phyloP scores from a whole-genome alignment of 2,888 invertebrate genomes.

The Silvanus unidentatus region DNA sequence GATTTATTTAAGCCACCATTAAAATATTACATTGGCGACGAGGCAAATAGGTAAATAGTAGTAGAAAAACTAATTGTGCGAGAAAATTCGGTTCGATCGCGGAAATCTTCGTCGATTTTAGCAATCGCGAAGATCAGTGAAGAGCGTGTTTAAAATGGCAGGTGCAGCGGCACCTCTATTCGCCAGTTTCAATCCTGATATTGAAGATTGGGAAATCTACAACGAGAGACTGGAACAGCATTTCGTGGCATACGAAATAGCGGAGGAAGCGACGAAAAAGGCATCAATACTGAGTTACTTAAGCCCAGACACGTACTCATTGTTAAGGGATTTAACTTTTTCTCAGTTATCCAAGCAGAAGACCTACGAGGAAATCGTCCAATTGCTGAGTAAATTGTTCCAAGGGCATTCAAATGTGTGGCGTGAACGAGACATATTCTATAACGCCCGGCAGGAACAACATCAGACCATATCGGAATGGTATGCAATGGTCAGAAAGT shows the following conservation, averaged over 20 bases:
- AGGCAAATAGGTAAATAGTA: too few relatives aligned
- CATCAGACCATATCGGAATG: slow-evolving; percentile 12
- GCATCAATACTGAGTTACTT: not conserved
- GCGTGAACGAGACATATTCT: slow-evolving; percentile 15
- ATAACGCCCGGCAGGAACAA: slow-evolving; percentile 11
- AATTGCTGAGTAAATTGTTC: not conserved
- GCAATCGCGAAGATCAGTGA: too few relatives aligned
- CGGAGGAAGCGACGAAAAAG: not conserved
- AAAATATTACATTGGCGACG: too few relatives aligned
- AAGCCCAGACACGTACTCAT: not conserved
- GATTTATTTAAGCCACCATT: too few relatives aligned
- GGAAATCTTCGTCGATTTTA: too few relatives aligned
- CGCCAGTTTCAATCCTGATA: not conserved
- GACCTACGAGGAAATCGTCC: not conserved
- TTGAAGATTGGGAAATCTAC: not conserved
- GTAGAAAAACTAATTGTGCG: too few relatives aligned
- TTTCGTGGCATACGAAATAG: not conserved
- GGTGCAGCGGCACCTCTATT: too few relatives aligned
- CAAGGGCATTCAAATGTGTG: slow-evolving; percentile 6
- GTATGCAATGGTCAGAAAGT: slow-evolving; percentile 10
- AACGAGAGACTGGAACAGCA: not conserved
- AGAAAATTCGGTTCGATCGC: too few relatives aligned
- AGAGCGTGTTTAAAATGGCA: too few relatives aligned
- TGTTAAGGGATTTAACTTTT: not conserved
- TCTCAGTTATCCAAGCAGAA: not conserved